Percentiles rank a stretch among this genome's conserved stretches.
phyloP scores from a whole-genome alignment of 2,797 vertebrate genomes.

The Pygocentrus nattereri region DNA sequence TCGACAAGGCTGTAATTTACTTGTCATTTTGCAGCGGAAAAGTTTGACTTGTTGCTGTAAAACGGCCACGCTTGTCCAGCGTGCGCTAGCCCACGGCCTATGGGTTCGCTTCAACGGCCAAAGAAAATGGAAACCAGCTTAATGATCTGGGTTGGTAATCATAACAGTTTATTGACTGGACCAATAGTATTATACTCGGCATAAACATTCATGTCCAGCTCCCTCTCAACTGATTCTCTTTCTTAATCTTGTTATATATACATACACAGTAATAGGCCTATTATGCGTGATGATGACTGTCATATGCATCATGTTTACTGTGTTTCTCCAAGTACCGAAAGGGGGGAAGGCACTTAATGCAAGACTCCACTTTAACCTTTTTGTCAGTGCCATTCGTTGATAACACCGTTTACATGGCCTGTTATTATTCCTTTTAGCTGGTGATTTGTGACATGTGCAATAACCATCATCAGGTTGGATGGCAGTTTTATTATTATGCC shows the following conservation, averaged over 20 bases:
- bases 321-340: neutral
- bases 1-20: conserved; percentile 54
- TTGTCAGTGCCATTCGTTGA: neutral
- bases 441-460: neutral
- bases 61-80: conserved; percentile 24
- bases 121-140: conserved; percentile 44
- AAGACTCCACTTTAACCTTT: neutral
- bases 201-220: conserved; percentile 8
- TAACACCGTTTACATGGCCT: conserved; percentile 1
- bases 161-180: conserved; percentile 15
- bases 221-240: too few relatives aligned
- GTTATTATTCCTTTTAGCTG: conserved; percentile 43
- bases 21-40: conserved; percentile 48
- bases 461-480: conserved; percentile 40
- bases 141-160: conserved; percentile 28
- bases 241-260: neutral
- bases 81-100: conserved; percentile 18
- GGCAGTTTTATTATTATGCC: conserved; percentile 48
- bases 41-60: conserved; percentile 45
- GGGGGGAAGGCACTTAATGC: neutral
- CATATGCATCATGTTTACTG: neutral
- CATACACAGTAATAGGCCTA: neutral
- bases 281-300: neutral
- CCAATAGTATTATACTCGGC: neutral
- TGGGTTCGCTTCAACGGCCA: conserved; percentile 19